Evolutionary conservation across 2,888 invertebrate species (phyloP), one percentile per base, ranked within the genome.

Genomic region (Chaetoderma sp.): DNA sequence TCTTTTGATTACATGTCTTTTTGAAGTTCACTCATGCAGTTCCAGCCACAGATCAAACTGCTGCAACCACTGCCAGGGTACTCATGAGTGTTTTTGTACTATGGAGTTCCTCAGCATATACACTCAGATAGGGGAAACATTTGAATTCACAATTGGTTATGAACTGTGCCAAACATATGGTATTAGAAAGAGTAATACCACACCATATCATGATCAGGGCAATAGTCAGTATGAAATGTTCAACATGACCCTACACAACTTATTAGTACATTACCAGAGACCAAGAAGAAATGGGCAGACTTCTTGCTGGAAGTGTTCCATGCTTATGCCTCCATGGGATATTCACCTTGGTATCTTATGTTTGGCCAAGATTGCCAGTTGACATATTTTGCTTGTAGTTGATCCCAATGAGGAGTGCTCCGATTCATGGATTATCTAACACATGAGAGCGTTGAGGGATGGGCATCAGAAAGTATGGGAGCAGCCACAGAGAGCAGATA

Each of bases 41-140:
- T 13, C 66, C 68, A 13, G 67, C 67, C 18, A 55, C 47, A 28
- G 57, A 71, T 47, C 71, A 71, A 50, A 66, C 49, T 0, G 71
- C 67, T 16, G 21, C 16, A 28, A 68, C 68, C 8, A 55, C 59
- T 4, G 64, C 67, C 13, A 60, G 44, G 23, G 55, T 42, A 1
- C 36, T 70, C 4, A 61, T 67, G 6, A 56, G 23, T 67, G 67
- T 58, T 67, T 67, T 47, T 61, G 39, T 50, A 55, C 28, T 67
- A 60, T 63, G 68, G 66, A 6, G 63, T 61, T n/a, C 65, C 60
- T 2, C 25, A 57, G 8, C 47, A 63, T 13, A 47, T 67, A 18
- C 63, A 67, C 33, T 60, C 60, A 1, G 65, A 68, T 57, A 63
- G 63, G 28, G 63, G 55, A 13, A 33, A 39, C 32, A 18, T 67